Percentiles rank a stretch among this genome's conserved stretches.
Evolutionary conservation across 1,140 invertebrate species (phyloP).

Genomic region (Atta texana): DNA sequence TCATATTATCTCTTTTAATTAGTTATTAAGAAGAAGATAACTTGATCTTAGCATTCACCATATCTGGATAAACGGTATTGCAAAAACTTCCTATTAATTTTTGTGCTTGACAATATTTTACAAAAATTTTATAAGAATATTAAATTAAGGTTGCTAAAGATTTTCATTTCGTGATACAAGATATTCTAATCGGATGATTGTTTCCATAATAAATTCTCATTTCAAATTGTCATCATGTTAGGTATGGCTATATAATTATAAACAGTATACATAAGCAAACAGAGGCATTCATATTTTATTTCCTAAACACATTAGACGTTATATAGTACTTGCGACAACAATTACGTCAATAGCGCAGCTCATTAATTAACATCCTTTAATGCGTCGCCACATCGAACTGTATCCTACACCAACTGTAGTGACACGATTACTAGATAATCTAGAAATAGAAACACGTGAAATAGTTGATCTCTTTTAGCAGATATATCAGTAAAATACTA

Average conservation of each 20-base stretch:
- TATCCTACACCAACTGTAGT: neutral
- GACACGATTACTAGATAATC: neutral
- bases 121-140: neutral
- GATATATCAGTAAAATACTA: neutral
- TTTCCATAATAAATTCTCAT: constrained; percentile 32
- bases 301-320: constrained; percentile 42
- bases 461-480: constrained; percentile 11
- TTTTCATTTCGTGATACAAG: neutral
- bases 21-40: too few species aligned
- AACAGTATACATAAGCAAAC: neutral
- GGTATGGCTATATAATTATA: neutral
- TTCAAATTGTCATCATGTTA: constrained; percentile 19
- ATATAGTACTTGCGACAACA: neutral
- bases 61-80: too few species aligned
- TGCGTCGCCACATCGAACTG: constrained; percentile 20
- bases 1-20: too few species aligned
- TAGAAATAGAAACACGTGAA: constrained; percentile 21
- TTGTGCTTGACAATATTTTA: neutral
- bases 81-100: neutral
- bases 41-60: too few species aligned
- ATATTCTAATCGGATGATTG: neutral
- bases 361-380: constrained; percentile 58
- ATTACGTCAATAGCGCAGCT: constrained; percentile 33
- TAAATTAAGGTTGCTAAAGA: neutral
- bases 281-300: constrained; percentile 36